These are phyloP conservation scores for Pogonophryne albipinna DNA, from an alignment of 2,797 vertebrate species.

Conservation along the genomic window DNA sequence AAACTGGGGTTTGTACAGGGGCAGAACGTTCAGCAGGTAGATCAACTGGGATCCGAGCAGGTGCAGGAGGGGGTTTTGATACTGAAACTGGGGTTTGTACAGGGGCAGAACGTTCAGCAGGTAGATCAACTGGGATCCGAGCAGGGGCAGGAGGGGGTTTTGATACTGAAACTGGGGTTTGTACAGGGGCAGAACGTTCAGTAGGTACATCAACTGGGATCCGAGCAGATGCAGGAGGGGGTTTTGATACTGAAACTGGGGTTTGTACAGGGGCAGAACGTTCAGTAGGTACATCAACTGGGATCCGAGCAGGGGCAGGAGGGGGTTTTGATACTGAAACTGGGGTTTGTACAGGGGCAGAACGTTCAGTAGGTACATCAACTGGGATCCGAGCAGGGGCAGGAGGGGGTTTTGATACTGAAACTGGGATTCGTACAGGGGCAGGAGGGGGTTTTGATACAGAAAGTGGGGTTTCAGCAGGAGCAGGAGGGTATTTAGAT, in stretches of 20 bases:
- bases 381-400: background rate
- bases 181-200: background rate
- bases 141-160: conserved; percentile 5
- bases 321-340: conserved; percentile 17
- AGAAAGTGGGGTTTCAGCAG: background rate
- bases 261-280: background rate
- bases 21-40: background rate
- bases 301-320: background rate
- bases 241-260: conserved; percentile 19
- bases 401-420: conserved; percentile 14
- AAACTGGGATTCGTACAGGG: conserved; percentile 4
- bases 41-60: background rate
- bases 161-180: background rate
- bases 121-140: background rate
- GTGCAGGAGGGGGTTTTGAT: background rate
- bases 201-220: background rate
- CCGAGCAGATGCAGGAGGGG: background rate
- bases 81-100: conserved; percentile 1
- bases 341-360: conserved; percentile 1
- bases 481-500: conserved; percentile 4
- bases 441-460: conserved; percentile 3
- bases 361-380: background rate
- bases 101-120: background rate
- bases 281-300: background rate
- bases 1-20: background rate